Base-by-base conservation (phyloP, 1,140 invertebrate species). In the Papilio aristodemus region DNA sequence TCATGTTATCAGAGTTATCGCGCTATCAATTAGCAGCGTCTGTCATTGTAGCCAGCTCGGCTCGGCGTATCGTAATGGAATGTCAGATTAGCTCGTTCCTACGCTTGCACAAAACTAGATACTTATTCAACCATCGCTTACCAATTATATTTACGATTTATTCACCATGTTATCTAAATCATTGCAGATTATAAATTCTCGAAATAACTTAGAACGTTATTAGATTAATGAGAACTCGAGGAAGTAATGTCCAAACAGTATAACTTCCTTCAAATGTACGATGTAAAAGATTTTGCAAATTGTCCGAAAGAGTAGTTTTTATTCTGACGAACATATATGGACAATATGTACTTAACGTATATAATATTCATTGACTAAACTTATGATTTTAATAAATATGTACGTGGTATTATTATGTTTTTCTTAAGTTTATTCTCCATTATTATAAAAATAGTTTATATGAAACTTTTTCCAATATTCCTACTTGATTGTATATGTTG, bases 21-120 rank as follows among this genome's bases (percentile, higher is more conserved):
- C 9, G n/a, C 27, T 62, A 62, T 62, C 59, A 62, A 62, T 62
- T 62, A 62, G 36, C 13, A n/a, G 43, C 59, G 59, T 62, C 36
- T 62, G 27, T 62, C 59, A 62, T 36, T 62, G 32, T n/a, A 62
- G 32, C 32, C n/a, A 17, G n/a, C 36, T 19, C 27, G 36, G n/a
- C n/a, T n/a, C n/a, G 19, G 27, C 32, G 57, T 62, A 62, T 62
- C 59, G 38, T 17, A 62, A 62, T 62, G 59, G 59, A 62, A 62
- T 62, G 8, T 11, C 32, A 62, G 59, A 62, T 32, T 59, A 59
- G 27, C 32, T 38, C 32, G 32, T 27, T 39, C 17, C 10, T 50
- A 50, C 13, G 19, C 59, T 36, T 8, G 14, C 17, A 17, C 36
- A 59, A 58, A 58, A 10, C 27, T 14, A 32, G 13, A 13, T 58